Percentiles rank a stretch among this genome's conserved stretches.
Evolutionary conservation across 2,888 invertebrate genomes (phyloP).

Genomic region (Xanthostigma xanthostigma): DNA sequence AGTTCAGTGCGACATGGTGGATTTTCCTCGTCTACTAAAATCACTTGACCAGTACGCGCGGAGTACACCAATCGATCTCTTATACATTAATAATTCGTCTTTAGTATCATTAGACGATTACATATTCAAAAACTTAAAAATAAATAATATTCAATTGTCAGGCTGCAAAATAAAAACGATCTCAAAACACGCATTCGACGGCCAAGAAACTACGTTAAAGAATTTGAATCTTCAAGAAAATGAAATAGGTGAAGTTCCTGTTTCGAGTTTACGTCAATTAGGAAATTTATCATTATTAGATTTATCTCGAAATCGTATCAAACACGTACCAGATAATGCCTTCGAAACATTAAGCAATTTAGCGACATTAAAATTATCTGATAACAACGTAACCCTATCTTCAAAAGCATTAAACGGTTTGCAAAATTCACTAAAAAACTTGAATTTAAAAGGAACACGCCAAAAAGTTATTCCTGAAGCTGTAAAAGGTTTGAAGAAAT

Average conservation of each 20-base stretch:
- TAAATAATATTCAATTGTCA: conserved; percentile 73
- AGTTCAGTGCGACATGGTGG: conserved; percentile 82
- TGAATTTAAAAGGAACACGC: conserved; percentile 76
- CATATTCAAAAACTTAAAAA: conserved; percentile 51
- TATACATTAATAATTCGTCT: conserved; percentile 80
- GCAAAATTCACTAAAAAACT: conserved; percentile 68
- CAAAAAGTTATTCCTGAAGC: conserved; percentile 69
- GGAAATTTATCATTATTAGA: conserved; percentile 64
- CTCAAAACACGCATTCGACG: conserved; percentile 60
- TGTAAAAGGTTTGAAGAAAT: conserved; percentile 55
- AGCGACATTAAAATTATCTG: conserved; percentile 70
- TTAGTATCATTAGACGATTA: conserved; percentile 50
- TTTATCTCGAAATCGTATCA: conserved; percentile 68
- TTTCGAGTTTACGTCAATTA: conserved; percentile 50
- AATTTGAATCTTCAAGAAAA: conserved; percentile 80
- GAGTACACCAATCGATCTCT: conserved; percentile 57
- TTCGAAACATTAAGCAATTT: conserved; percentile 58
- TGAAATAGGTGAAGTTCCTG: conserved; percentile 62
- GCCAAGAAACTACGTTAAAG: conserved; percentile 64
- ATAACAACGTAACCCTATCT: conserved; percentile 68
- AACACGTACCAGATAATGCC: conserved; percentile 53
- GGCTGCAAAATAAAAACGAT: conserved; percentile 62
- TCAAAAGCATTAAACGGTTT: conserved; percentile 60
- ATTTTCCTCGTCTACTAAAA: conserved; percentile 56
- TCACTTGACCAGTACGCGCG: conserved; percentile 56